phyloP scores from a whole-genome alignment of 1,140 invertebrate genomes.

The Phymastichus coffea region DNA sequence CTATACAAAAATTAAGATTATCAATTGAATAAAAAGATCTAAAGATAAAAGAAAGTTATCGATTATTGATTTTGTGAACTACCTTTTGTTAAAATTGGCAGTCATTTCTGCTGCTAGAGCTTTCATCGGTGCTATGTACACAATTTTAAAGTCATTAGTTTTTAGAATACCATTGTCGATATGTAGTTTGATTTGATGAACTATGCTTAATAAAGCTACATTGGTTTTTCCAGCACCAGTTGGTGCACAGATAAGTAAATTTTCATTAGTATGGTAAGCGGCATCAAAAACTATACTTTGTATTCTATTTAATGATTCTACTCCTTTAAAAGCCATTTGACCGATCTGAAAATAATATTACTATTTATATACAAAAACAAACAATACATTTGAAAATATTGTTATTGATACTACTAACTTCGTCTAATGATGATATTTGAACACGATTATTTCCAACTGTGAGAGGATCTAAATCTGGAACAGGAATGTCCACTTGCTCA shows the following conservation, averaged over 20 bases:
- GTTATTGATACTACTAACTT: constrained; percentile 55
- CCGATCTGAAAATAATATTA: constrained; percentile 63
- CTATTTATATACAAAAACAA: constrained; percentile 19
- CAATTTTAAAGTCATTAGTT: constrained; percentile 95
- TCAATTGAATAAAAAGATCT: constrained; percentile 1
- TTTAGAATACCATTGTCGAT: constrained; percentile 77
- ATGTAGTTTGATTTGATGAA: constrained; percentile 87
- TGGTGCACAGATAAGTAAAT: constrained; percentile 93
- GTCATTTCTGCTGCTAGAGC: constrained; percentile 98
- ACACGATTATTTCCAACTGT: constrained; percentile 70
- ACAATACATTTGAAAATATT: constrained; percentile 10
- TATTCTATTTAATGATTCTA: constrained; percentile 87
- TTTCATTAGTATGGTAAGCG: constrained; percentile 96
- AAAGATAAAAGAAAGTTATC: neutral
- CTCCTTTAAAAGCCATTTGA: constrained; percentile 82
- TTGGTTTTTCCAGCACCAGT: constrained; percentile 99
- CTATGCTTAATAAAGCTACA: constrained; percentile 90
- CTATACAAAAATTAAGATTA: constrained; percentile 31
- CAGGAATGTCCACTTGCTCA: constrained; percentile 88
- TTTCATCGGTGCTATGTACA: constrained; percentile 99
- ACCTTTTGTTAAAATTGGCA: constrained; percentile 82
- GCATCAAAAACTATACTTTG: constrained; percentile 94
- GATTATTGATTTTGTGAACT: neutral
- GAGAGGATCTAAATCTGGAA: constrained; percentile 65
- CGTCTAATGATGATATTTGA: constrained; percentile 74